Evolutionary conservation across 1,140 invertebrate species (phyloP).

Genomic region (Drosophila arawakana): DNA sequence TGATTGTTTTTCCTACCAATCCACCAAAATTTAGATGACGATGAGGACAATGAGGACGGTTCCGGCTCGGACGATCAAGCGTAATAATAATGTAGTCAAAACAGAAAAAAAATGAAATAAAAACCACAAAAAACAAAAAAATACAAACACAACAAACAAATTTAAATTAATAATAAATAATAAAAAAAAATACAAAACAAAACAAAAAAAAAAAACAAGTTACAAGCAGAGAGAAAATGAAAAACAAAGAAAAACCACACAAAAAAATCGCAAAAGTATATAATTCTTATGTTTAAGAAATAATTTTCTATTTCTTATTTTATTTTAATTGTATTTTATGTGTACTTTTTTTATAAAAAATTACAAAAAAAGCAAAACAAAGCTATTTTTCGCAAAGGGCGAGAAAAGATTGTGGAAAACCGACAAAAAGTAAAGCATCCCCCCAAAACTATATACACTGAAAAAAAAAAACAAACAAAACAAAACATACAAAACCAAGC

Average conservation of each 20-base stretch:
- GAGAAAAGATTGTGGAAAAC: conserved; percentile 53
- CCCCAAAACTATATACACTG: conserved; percentile 74
- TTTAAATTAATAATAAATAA: conserved; percentile 83
- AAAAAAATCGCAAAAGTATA: conserved; percentile 83
- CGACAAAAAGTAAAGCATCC: conserved; percentile 69
- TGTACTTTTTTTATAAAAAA: conserved; percentile 84
- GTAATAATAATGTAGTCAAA: conserved; percentile 85
- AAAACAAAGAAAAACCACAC: conserved; percentile 67
- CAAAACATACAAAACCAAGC: conserved; percentile 62
- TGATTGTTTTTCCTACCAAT: conserved; percentile 20
- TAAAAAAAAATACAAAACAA: conserved; percentile 60
- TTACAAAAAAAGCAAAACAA: conserved; percentile 62
- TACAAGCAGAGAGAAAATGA: conserved; percentile 70
- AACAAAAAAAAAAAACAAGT: conserved; percentile 60
- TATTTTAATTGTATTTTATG: conserved; percentile 84
- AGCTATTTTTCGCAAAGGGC: conserved; percentile 55
- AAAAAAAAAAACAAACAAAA: conserved; percentile 34
- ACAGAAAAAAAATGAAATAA: conserved; percentile 71
- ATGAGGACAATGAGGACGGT: conserved; percentile 83
- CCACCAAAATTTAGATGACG: conserved; percentile 62
- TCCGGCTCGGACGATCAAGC: conserved; percentile 83
- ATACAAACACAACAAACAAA: conserved; percentile 64
- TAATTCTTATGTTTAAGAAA: conserved; percentile 84
- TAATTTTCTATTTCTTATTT: conserved; percentile 84
- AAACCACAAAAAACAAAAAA: conserved; percentile 55